A percentile compares a stretch with the other conserved stretches of the same genome.
Conservation (phyloP, 2,797 vertebrate genomes). For the Lemur catta region DNA sequence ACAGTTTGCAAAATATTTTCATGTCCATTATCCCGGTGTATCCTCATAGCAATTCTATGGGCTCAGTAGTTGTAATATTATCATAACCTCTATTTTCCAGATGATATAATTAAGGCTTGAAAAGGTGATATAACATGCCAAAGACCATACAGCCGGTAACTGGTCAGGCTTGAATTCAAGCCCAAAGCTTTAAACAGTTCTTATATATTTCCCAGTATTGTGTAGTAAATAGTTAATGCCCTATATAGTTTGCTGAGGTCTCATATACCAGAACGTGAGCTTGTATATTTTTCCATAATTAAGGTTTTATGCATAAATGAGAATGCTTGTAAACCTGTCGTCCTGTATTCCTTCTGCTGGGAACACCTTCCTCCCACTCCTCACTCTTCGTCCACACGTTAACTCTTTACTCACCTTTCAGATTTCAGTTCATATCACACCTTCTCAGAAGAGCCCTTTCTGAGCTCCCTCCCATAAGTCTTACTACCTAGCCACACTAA, state of each 20-base stretch:
- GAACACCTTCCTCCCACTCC: not conserved
- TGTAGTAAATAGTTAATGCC: not conserved
- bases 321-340: not conserved
- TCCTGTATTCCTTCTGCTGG: not conserved
- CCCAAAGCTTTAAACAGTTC: not conserved
- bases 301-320: not conserved
- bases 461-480: not conserved
- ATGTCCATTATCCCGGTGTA: not conserved
- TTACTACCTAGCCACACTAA: not conserved
- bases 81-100: not conserved
- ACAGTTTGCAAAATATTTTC: not conserved
- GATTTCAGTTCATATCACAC: not conserved
- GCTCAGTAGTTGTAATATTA: not conserved
- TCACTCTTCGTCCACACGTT: not conserved
- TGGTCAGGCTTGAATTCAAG: not conserved
- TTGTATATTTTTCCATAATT: not conserved
- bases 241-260: not conserved
- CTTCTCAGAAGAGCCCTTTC: not conserved
- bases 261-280: not conserved
- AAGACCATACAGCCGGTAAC: not conserved
- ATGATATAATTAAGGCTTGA: not conserved
- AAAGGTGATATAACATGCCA: not conserved
- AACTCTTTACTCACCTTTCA: not conserved
- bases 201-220: not conserved
- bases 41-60: not conserved